A percentile compares a stretch with the other conserved stretches of the same genome.
Evolutionary conservation across 2,888 invertebrate species (phyloP).

Genomic region (Melanophora roralis): DNA sequence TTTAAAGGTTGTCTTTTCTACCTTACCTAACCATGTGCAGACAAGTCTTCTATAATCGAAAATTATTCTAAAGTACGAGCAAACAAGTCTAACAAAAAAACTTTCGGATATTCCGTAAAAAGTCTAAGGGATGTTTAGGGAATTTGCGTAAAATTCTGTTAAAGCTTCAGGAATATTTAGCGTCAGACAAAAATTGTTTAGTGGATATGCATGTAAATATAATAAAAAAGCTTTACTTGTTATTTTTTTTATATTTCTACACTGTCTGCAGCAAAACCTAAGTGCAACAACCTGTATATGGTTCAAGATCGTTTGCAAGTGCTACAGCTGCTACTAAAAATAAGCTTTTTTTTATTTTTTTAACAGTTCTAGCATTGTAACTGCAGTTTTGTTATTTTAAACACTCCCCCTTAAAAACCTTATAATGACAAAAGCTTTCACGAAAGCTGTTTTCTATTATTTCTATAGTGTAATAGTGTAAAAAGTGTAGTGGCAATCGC

Average conservation of each 20-base stretch:
- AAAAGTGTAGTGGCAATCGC: neutral
- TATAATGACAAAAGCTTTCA: slow-evolving; percentile 18
- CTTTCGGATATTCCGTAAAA: too few relatives aligned
- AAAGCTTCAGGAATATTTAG: too few relatives aligned
- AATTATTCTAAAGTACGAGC: too few relatives aligned
- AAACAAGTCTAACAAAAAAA: too few relatives aligned
- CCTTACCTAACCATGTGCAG: too few relatives aligned
- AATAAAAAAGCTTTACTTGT: slow-evolving; percentile 19
- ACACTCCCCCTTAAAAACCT: slow-evolving; percentile 46
- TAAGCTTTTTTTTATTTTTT: slow-evolving; percentile 30
- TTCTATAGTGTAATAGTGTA: neutral
- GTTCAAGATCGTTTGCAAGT: slow-evolving; percentile 73
- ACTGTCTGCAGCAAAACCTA: slow-evolving; percentile 43
- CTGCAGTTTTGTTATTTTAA: slow-evolving; percentile 20
- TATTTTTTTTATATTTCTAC: neutral
- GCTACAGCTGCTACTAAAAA: slow-evolving; percentile 11
- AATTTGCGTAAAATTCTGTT: too few relatives aligned
- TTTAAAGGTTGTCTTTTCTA: too few relatives aligned
- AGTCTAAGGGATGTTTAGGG: too few relatives aligned
- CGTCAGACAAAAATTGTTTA: too few relatives aligned
- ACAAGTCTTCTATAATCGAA: too few relatives aligned
- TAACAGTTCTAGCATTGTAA: neutral
- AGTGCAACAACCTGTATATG: slow-evolving; percentile 76
- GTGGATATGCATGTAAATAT: neutral
- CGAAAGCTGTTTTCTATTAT: neutral